Percentiles rank a stretch among this genome's conserved stretches.
Conservation (phyloP, 2,888 invertebrate genomes). For the Prenolepis imparis region DNA sequence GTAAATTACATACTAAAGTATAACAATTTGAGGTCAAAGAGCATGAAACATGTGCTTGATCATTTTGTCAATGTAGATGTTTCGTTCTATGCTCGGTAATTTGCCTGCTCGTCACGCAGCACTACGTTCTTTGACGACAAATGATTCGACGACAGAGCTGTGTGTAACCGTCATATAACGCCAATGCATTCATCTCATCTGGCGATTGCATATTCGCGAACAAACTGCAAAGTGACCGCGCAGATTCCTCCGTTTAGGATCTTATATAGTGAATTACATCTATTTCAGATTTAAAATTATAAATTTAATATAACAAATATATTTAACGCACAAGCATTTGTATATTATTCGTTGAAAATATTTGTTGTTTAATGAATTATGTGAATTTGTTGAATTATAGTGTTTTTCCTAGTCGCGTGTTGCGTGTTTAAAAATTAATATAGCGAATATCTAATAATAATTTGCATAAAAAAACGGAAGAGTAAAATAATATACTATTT, state of each 20-base stretch:
- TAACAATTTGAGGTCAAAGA: neutral
- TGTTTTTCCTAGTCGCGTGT: neutral
- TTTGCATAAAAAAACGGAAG: no score
- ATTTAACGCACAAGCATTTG: neutral
- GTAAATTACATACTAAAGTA: neutral
- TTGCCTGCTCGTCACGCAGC: conserved; percentile 5
- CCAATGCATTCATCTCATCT: conserved; percentile 1
- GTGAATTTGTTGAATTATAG: neutral
- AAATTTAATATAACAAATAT: conserved; percentile 8
- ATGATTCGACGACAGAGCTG: neutral
- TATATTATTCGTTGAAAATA: conserved; percentile 5
- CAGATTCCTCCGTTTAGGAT: conserved; percentile 17
- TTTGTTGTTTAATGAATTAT: neutral
- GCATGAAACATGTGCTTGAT: neutral
- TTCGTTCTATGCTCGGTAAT: neutral
- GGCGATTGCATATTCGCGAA: neutral
- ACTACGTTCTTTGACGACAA: conserved; percentile 9
- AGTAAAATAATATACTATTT: neutral
- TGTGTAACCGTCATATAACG: neutral
- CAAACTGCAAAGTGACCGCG: neutral
- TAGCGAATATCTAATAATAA: neutral
- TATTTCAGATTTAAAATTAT: conserved; percentile 7
- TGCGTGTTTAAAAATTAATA: conserved; percentile 5
- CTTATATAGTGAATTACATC: neutral
- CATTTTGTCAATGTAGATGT: conserved; percentile 26